Evolutionary conservation across 1,140 invertebrate genomes (phyloP).

Genomic region (Bicyclus anynana): DNA sequence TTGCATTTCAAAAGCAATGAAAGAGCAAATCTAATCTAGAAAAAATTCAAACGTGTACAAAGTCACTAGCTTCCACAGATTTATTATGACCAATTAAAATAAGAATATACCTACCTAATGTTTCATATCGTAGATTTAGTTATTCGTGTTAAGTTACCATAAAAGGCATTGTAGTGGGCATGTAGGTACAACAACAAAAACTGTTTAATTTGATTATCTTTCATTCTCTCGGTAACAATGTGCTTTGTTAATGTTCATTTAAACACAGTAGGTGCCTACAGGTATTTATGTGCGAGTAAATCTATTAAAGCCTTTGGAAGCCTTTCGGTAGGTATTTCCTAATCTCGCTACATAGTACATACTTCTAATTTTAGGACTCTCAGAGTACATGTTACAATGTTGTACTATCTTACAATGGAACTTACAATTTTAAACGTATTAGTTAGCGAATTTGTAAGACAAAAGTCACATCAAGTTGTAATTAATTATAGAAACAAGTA

Average conservation of each 20-base stretch:
- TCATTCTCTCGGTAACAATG: slow-evolving; percentile 52
- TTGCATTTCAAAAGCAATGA: too few species aligned
- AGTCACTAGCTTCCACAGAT: too few species aligned
- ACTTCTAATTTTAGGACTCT: background rate
- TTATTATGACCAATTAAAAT: too few species aligned
- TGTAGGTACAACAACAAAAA: slow-evolving; percentile 14
- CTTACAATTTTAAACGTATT: too few species aligned
- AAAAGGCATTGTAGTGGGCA: slow-evolving; percentile 16
- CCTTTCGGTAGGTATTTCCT: background rate
- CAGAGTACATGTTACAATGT: too few species aligned
- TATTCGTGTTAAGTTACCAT: background rate
- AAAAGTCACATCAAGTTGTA: too few species aligned
- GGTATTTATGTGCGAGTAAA: slow-evolving; percentile 20
- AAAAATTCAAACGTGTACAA: too few species aligned
- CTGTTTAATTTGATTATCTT: slow-evolving; percentile 47
- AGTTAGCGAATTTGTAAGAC: too few species aligned
- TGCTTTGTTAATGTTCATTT: slow-evolving; percentile 38
- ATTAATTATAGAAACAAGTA: too few species aligned
- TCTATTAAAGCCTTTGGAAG: slow-evolving; percentile 1
- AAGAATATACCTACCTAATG: too few species aligned
- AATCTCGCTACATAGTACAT: background rate
- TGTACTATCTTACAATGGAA: too few species aligned
- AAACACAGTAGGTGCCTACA: slow-evolving; percentile 8
- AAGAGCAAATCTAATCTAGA: too few species aligned
- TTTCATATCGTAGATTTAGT: background rate